These are phyloP conservation scores for Oceanodroma tethys DNA, from an alignment of 2,113 vertebrate species.

Conservation along the genomic window DNA sequence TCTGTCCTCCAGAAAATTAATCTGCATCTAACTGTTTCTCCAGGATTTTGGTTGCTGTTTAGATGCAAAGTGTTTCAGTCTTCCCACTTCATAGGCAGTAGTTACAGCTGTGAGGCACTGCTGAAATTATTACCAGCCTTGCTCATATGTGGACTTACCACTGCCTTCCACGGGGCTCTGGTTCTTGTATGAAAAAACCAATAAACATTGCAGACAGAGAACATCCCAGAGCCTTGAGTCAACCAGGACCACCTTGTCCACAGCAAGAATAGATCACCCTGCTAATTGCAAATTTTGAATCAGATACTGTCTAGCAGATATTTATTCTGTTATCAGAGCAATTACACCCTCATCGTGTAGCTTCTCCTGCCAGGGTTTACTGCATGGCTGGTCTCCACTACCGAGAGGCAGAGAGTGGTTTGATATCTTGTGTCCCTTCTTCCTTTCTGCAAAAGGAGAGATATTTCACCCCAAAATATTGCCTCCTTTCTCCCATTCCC, in stretches of 20 bases:
- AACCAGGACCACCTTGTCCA: background rate
- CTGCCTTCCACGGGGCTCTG: background rate
- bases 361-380: background rate
- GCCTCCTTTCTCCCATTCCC: background rate
- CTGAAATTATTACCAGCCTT: background rate
- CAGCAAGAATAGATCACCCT: background rate
- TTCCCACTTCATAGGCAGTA: background rate
- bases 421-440: background rate
- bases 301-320: background rate
- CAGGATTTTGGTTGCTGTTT: background rate
- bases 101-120: background rate
- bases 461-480: background rate
- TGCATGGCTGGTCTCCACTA: background rate
- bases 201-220: background rate
- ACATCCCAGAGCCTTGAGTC: background rate
- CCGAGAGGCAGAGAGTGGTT: background rate
- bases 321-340: background rate
- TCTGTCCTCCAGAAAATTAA: background rate
- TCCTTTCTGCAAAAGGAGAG: background rate
- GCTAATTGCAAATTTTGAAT: background rate
- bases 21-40: background rate
- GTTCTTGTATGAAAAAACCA: background rate
- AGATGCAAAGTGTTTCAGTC: background rate
- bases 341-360: background rate
- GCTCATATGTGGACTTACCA: background rate